Percentiles rank a stretch among this genome's conserved stretches.
Conservation (phyloP, 1,140 invertebrate genomes). For the Sitodiplosis mosellana region DNA sequence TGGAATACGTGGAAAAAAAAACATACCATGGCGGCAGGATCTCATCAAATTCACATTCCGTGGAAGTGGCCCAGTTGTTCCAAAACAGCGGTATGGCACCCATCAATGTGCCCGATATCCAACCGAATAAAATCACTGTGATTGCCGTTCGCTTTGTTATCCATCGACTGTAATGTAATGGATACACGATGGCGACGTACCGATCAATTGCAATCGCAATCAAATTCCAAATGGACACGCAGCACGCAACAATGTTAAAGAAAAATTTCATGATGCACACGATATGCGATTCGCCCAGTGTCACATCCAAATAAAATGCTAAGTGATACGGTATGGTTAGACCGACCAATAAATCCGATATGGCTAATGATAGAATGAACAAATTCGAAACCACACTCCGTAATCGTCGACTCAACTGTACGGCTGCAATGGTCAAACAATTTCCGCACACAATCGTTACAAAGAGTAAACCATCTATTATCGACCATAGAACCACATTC, state of each 20-base stretch:
- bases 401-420: constrained; percentile 40
- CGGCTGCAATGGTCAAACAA: constrained; percentile 47
- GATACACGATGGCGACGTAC: constrained; percentile 64
- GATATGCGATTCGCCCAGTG: constrained; percentile 32
- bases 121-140: constrained; percentile 37
- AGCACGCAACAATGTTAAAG: constrained; percentile 47
- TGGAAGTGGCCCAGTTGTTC: constrained; percentile 41
- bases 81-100: constrained; percentile 47
- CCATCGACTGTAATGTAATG: constrained; percentile 46
- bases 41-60: constrained; percentile 32
- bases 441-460: constrained; percentile 46
- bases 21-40: constrained; percentile 25
- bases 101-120: constrained; percentile 38
- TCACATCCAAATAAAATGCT: constrained; percentile 41
- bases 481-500: constrained; percentile 29
- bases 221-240: constrained; percentile 61
- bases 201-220: constrained; percentile 68
- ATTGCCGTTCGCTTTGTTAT: constrained; percentile 41
- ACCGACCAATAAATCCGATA: constrained; percentile 54
- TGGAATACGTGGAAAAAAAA: no score
- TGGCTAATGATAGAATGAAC: constrained; percentile 51
- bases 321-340: constrained; percentile 52
- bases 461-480: constrained; percentile 41
- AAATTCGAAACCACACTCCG: constrained; percentile 45
- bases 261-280: constrained; percentile 51